Percentiles rank a stretch among this genome's conserved stretches.
These are phyloP conservation scores for Thysanoteuthis rhombus DNA, from an alignment of 2,888 invertebrate species.

Conservation along the genomic window DNA sequence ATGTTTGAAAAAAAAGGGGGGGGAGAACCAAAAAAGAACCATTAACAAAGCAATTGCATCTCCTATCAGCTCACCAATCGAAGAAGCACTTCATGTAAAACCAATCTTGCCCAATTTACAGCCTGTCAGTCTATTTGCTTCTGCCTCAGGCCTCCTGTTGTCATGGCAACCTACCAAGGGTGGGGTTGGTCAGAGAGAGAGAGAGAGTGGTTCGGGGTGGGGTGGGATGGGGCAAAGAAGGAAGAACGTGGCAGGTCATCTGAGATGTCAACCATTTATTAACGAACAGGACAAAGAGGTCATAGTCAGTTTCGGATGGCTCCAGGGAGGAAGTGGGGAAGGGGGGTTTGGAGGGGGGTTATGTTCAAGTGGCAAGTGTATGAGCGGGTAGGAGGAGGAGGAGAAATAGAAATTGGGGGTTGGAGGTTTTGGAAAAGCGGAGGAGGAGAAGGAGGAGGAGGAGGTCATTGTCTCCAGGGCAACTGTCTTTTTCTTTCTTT, in stretches of 20 bases:
- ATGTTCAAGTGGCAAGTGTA: too few relatives aligned
- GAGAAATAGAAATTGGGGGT: background rate
- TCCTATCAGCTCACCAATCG: background rate
- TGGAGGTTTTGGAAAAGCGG: background rate
- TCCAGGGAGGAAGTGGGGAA: background rate
- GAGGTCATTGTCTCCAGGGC: background rate
- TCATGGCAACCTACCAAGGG: background rate
- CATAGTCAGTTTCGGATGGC: background rate
- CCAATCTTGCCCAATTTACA: background rate
- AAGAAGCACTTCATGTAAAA: background rate
- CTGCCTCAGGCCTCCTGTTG: background rate
- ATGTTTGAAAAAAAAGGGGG: too few relatives aligned
- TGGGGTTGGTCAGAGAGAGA: background rate
- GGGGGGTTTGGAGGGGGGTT: background rate
- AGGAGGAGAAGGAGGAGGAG: background rate
- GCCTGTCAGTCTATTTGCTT: background rate
- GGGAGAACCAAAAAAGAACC: too few relatives aligned
- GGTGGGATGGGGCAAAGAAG: background rate
- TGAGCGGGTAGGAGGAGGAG: background rate
- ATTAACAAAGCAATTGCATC: background rate
- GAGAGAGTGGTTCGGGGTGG: fast-evolving
- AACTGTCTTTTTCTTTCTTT: background rate
- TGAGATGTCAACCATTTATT: background rate
- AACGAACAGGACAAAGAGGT: background rate
- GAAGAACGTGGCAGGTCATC: background rate